These are phyloP conservation scores for Prunella himalayana DNA, from an alignment of 2,113 vertebrate species.

Conservation along the genomic window DNA sequence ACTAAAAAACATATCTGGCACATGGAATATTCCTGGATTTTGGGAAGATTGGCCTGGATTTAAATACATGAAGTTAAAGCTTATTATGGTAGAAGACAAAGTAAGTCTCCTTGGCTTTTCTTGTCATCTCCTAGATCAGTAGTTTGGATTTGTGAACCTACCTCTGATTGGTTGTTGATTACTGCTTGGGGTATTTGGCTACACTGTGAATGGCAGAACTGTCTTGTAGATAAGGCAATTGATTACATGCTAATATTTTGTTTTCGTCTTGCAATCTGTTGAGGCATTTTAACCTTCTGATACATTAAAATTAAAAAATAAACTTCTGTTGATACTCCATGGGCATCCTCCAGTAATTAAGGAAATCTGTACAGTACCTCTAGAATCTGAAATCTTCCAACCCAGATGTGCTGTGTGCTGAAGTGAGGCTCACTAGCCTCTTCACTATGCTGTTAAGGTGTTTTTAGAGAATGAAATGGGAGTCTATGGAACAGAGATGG, in stretches of 20 bases:
- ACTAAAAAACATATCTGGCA: background rate
- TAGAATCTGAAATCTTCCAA: background rate
- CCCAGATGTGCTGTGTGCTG: background rate
- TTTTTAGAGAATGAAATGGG: background rate
- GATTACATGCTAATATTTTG: background rate
- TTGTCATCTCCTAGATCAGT: background rate
- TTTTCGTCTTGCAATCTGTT: background rate
- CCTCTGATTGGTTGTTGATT: background rate
- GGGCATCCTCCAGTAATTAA: background rate
- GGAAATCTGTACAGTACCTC: background rate
- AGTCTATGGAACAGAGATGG: background rate
- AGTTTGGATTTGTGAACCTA: background rate
- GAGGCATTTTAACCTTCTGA: background rate
- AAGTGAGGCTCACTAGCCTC: background rate
- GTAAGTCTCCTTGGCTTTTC: background rate
- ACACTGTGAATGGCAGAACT: background rate
- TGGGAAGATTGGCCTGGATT: background rate
- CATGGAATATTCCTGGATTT: background rate
- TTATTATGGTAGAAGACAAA: background rate
- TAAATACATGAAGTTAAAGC: background rate
- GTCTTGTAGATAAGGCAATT: background rate
- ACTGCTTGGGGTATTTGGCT: background rate
- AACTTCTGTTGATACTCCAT: background rate
- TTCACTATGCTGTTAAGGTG: background rate
- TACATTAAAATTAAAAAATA: background rate